Conservation (phyloP, 2,888 invertebrate species). For the Frankliniella intonsa region DNA sequence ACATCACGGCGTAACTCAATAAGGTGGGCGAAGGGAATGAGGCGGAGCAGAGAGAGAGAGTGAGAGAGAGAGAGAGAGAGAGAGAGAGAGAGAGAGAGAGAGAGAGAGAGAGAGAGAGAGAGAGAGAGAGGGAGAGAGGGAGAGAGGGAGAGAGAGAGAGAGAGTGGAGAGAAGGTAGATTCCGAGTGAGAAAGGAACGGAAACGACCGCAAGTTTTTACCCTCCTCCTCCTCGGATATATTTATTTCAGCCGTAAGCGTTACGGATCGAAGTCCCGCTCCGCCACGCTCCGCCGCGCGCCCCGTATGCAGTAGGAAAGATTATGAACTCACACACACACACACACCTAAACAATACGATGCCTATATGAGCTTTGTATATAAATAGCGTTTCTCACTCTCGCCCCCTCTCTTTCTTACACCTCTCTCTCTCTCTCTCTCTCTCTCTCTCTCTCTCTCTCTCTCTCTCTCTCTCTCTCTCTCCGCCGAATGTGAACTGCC, state of each 20-base stretch:
- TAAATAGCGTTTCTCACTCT: too few relatives aligned
- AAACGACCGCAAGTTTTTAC: neutral
- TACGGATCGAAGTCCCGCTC: neutral
- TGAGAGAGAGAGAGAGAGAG: conserved; percentile 6
- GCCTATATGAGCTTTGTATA: too few relatives aligned
- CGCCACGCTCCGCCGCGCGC: neutral
- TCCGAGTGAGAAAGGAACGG: neutral
- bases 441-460: too few relatives aligned
- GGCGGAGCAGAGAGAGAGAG: neutral
- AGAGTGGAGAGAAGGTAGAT: neutral
- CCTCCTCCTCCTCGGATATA: neutral
- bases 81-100: conserved; percentile 10
- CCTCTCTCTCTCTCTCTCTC: too few relatives aligned
- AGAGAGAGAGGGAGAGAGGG: neutral
- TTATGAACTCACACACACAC: neutral
- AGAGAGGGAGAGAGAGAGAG: neutral
- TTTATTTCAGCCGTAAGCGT: conserved; percentile 10
- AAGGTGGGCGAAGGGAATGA: neutral
- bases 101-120: neutral
- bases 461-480: too few relatives aligned
- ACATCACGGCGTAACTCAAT: neutral
- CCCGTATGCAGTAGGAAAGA: neutral
- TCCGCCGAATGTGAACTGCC: too few relatives aligned
- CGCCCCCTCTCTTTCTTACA: too few relatives aligned
- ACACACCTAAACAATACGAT: neutral